These are phyloP conservation scores for Spongilla lacustris DNA, from an alignment of 37 sponge, comb jelly and placozoan genomes.

Conservation along the genomic window DNA sequence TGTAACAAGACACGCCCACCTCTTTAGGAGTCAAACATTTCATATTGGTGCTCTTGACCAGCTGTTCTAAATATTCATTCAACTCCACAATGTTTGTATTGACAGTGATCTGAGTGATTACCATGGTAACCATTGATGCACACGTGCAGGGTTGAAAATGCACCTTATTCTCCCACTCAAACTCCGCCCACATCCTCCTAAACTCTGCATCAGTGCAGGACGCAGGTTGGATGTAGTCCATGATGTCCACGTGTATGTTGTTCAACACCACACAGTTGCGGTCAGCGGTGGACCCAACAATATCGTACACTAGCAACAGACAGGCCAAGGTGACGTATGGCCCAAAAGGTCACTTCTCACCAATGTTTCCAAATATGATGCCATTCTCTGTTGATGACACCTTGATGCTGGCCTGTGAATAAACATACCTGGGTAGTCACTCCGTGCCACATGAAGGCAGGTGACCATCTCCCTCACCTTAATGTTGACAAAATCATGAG, in stretches of 20 bases:
- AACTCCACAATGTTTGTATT: constrained; percentile 91
- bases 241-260: constrained; percentile 99
- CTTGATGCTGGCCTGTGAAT: constrained; percentile 79
- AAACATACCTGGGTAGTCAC: background rate
- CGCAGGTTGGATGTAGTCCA: constrained; percentile 99
- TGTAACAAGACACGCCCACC: constrained; percentile 28
- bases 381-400: constrained; percentile 99
- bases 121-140: background rate
- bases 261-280: constrained; percentile 97
- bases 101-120: constrained; percentile 68
- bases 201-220: constrained; percentile 93
- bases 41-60: constrained; percentile 94
- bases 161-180: constrained; percentile 99
- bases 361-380: constrained; percentile 99
- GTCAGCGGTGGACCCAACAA: constrained; percentile 88
- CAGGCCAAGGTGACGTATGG: background rate
- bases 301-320: constrained; percentile 90
- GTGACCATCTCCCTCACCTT: constrained; percentile 63
- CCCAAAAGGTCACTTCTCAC: constrained; percentile 28
- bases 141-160: background rate
- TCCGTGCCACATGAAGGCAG: no score
- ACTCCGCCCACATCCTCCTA: constrained; percentile 99
- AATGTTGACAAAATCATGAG: constrained; percentile 97
- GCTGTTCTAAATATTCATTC: constrained; percentile 81
- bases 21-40: constrained; percentile 94